Conservation (phyloP, 2,888 invertebrate genomes). For the Incurvaria masculella region DNA sequence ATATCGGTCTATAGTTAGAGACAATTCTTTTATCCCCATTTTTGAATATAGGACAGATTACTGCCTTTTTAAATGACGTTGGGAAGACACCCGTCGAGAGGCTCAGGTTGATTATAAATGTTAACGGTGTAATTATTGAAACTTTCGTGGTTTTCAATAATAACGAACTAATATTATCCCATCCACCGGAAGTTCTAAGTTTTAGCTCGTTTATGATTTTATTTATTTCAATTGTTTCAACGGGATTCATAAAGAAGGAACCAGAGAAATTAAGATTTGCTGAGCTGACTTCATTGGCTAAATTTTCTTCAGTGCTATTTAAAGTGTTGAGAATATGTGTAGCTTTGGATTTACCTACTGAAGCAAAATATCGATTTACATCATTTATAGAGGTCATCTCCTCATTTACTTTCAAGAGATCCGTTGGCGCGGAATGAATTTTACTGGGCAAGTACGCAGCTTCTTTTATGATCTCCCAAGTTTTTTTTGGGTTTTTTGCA, state of each 20-base stretch:
- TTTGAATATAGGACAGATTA: conserved; percentile 1
- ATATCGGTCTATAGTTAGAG: conserved; percentile 3
- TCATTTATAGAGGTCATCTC: neutral
- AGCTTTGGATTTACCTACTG: neutral
- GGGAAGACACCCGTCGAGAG: conserved; percentile 1
- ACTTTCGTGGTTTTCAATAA: neutral
- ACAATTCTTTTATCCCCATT: neutral
- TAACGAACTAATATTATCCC: neutral
- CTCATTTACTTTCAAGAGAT: neutral
- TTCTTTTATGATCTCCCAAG: neutral
- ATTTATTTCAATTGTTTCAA: neutral
- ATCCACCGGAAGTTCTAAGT: neutral
- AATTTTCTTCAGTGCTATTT: neutral
- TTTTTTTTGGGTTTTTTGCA: neutral
- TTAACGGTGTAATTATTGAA: neutral
- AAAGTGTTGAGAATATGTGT: neutral
- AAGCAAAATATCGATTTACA: neutral
- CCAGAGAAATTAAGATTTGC: neutral
- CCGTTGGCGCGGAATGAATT: neutral
- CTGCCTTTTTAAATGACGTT: conserved; percentile 1
- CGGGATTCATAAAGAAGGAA: neutral
- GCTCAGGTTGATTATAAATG: conserved; percentile 1
- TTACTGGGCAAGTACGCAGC: neutral
- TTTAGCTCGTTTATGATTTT: neutral
- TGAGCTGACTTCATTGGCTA: no score